Evolutionary conservation across 2,797 vertebrate species (phyloP), one percentile per base, ranked within the genome.

Genomic region (Adrianichthys oophorus): DNA sequence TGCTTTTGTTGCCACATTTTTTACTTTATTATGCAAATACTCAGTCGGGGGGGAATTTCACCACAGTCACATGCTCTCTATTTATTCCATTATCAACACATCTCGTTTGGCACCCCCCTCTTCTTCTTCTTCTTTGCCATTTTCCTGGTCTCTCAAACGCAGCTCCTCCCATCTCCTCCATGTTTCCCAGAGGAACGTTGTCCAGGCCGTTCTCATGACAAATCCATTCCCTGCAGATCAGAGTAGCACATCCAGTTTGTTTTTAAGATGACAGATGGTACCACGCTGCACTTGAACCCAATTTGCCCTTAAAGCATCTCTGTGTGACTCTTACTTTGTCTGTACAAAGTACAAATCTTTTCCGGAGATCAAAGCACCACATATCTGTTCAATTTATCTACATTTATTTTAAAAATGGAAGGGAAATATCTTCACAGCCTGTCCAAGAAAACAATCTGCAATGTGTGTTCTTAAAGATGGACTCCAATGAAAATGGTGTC

Each of bases 11-110:
- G 37, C 5, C 48, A 3, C 18, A 65, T 71, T 59, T 67, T 75
- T 44, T 18, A 40, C 69, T 81, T 85, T 78, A 76, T 83, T 81
- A 79, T 81, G 84, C 72, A 83, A 88, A 88, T 85, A 71, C 54
- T 60, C 68, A 78, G 70, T 86, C 76, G 66, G 49, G 70, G 68
- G 68, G 58, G 58, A 52, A 74, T 82, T 71, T 60, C 54, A 65
- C 65, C 32, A 48, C 55, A 74, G n/a, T 42, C 26, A 78, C 74
- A 82, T 56, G 41, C 50, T 37, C 67, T 63, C 58, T 68, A 48
- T 70, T 79, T 75, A 75, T 74, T 76, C 70, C 62, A 74, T 79
- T 76, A 74, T 74, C 78, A 72, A 46, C 61, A 40, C 47, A 52
- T 23, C 8, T 47, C 63, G 67, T 46, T 58, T 63, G 54, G 15